Evolutionary conservation across 2,113 vertebrate genomes (phyloP).

Genomic region (Meriones unguiculatus): DNA sequence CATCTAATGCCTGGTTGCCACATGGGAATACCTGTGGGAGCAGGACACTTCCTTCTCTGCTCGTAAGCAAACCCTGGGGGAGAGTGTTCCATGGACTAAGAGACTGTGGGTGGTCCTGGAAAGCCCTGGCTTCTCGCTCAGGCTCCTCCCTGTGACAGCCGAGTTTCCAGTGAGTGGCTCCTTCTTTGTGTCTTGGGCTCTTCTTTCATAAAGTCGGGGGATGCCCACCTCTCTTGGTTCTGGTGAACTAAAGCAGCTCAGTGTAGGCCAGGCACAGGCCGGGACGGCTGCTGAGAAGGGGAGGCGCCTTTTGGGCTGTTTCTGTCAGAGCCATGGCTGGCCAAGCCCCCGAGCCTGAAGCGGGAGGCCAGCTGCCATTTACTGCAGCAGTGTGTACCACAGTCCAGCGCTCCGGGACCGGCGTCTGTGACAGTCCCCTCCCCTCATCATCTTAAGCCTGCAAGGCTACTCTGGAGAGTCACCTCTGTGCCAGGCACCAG

Average conservation of each 20-base stretch:
- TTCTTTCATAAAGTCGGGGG: neutral
- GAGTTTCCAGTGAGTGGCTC: neutral
- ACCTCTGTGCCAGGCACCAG: accelerated
- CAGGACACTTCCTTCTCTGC: accelerated
- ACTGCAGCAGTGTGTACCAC: accelerated
- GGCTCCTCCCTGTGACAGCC: neutral
- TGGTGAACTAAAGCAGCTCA: accelerated
- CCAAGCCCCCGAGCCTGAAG: neutral
- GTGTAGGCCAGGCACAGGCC: accelerated
- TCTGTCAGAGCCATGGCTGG: accelerated
- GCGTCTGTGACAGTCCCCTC: accelerated
- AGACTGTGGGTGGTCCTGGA: neutral
- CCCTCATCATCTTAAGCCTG: accelerated
- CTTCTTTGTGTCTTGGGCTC: neutral
- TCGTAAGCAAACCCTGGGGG: accelerated
- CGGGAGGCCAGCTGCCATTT: no score
- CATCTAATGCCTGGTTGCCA: neutral
- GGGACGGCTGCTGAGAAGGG: accelerated
- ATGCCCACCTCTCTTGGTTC: accelerated
- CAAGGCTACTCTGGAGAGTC: accelerated
- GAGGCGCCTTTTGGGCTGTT: neutral
- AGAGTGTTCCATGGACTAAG: neutral
- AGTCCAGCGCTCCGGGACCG: accelerated
- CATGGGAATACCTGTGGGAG: accelerated
- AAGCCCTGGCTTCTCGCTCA: neutral